Evolutionary conservation across 2,888 invertebrate species (phyloP), one percentile per base, ranked within the genome.

Genomic region (Perithous albicinctus): DNA sequence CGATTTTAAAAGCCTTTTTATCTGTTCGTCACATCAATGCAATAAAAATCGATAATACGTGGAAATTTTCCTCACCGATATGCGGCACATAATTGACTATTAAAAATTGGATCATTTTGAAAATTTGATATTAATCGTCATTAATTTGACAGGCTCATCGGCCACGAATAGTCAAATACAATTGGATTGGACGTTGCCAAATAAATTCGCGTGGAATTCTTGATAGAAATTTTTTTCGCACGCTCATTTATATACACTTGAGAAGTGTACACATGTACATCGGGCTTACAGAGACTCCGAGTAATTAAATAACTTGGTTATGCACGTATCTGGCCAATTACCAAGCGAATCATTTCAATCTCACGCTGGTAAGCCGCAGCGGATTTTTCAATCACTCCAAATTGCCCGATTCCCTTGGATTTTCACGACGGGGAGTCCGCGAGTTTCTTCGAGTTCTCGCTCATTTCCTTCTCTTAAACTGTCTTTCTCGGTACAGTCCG

Each of bases 231-330:
- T 43, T 43, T 15, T 43, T 15, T 43, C n/a, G n/a, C 43, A 43
- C 43, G n/a, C 2, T 43, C n/a, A 43, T 43, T 15, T 43, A 1
- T 18, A 18, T 2, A 43, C 1, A 10, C 46, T 8, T 43, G 46
- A 26, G 18, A n/a, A 38, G 15, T 43, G 18, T 35, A 6, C 35
- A 10, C n/a, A 20, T n/a, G 48, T 64, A 20, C 63, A 63, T 74
- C 54, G 51, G n/a, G n/a, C n/a, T 23, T 15, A 15, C n/a, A 63
- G 61, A n/a, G n/a, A n/a, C 59, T 59, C 10, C 54, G 43, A 46
- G 74, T 74, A 74, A 79, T 79, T 74, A 79, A 79, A 79, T 79
- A 75, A 74, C 79, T 74, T 69, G 63, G 74, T 79, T 79, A 79
- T 74, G 79, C 79, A 79, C 79, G 74, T 61, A 75, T 64, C 46